Conservation (phyloP, 2,113 vertebrate species). For the Glaucomys volans region DNA sequence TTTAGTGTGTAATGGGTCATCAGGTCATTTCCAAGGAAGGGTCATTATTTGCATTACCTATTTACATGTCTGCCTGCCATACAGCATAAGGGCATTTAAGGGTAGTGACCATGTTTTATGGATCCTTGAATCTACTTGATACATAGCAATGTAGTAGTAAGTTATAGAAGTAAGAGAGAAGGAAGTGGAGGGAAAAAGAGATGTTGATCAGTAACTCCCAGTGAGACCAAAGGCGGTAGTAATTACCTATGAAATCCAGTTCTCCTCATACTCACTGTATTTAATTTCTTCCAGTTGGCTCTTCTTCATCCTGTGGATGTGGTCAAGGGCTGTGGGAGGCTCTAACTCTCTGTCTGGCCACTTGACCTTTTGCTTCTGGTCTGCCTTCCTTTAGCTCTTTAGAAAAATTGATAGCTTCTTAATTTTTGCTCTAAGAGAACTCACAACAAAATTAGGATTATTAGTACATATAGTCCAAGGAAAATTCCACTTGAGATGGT, state of each 20-base stretch:
- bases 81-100: background rate
- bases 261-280: background rate
- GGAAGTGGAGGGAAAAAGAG: background rate
- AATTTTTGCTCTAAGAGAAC: background rate
- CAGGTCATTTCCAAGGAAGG: slow-evolving; percentile 4
- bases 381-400: background rate
- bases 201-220: background rate
- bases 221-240: background rate
- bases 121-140: background rate
- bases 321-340: background rate
- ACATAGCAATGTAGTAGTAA: slow-evolving; percentile 28
- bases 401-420: background rate
- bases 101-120: slow-evolving; percentile 23
- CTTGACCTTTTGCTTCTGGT: background rate
- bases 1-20: background rate
- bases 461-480: background rate
- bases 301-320: background rate
- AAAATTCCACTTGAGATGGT: slow-evolving; percentile 19
- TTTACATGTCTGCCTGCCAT: background rate
- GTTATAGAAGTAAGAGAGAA: slow-evolving; percentile 33
- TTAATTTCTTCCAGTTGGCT: background rate
- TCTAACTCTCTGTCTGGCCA: background rate
- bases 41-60: background rate
- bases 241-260: slow-evolving; percentile 41
- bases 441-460: background rate